Evolutionary conservation across 2,797 vertebrate genomes (phyloP), one percentile per base, ranked within the genome.

Genomic region (Euthynnus affinis): DNA sequence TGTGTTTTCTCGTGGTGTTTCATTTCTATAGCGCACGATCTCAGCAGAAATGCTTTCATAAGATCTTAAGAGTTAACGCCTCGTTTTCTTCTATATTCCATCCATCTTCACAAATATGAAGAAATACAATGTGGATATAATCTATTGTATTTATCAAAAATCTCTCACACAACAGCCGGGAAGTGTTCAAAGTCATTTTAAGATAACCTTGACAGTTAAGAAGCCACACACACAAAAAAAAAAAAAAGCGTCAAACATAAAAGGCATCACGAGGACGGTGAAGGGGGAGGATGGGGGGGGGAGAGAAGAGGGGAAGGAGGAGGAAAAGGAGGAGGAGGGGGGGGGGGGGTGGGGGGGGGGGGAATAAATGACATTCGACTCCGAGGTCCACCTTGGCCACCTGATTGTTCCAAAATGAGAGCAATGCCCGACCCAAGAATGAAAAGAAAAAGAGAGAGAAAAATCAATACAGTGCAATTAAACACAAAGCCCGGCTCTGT

Each of bases 401-500:
- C 91, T 93, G 94, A 95, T 94, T 94, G 92, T 90, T 93, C 92
- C 92, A 88, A 92, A 95, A 94, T 93, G 91, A 94, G 92, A 93
- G 88, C 87, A 83, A 87, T 87, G 90, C 82, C 90, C 59, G 68
- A 88, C 78, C 85, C 25, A 69, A 80, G 89, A 87, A 86, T 34
- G 88, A 87, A 76, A 92, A 90, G 88, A 88, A 89, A 83, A 76
- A 76, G 84, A 83, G 84, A 71, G 80, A 40, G 78, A 75, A 90
- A 95, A 95, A 95, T 95, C 95, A 94, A 94, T 95, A 94, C 67
- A n/a, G 88, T 88, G 91, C 94, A 95, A 96, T 96, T 96, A 95
- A 95, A 95, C 89, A 95, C 90, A 93, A 94, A 94, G 90, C 85
- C 62, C 71, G 90, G 81, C 85, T 93, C 90, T 23, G 87, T 86